Evolutionary conservation across 2,113 vertebrate species (phyloP).

Genomic region (Rousettus leschenaultii): DNA sequence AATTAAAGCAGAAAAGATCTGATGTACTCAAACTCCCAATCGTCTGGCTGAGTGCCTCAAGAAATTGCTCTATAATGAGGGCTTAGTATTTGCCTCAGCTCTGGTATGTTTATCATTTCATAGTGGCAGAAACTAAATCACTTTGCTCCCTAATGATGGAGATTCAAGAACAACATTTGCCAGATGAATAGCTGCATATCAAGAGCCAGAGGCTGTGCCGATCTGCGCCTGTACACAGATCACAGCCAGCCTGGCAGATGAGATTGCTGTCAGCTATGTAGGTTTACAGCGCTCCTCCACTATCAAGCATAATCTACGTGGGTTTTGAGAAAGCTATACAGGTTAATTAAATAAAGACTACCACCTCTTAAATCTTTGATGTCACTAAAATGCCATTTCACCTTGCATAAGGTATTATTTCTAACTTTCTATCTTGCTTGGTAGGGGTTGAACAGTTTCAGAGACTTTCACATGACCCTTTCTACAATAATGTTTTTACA

Average conservation of each 20-base stretch:
- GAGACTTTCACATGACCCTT: background rate
- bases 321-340: background rate
- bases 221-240: background rate
- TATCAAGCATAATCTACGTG: background rate
- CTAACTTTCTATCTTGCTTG: background rate
- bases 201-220: background rate
- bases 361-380: background rate
- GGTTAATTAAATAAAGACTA: background rate
- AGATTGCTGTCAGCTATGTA: background rate
- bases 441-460: background rate
- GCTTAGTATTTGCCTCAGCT: background rate
- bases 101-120: background rate
- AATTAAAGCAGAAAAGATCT: background rate
- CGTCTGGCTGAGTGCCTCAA: background rate
- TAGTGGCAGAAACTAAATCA: background rate
- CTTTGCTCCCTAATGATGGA: background rate
- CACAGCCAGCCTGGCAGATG: background rate
- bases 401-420: background rate
- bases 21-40: no score
- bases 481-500: background rate
- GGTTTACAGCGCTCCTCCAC: background rate
- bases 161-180: background rate
- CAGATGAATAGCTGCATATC: background rate
- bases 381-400: background rate
- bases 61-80: background rate